Base-by-base conservation (phyloP, 2,888 invertebrate genomes). In the Amiota minor region DNA sequence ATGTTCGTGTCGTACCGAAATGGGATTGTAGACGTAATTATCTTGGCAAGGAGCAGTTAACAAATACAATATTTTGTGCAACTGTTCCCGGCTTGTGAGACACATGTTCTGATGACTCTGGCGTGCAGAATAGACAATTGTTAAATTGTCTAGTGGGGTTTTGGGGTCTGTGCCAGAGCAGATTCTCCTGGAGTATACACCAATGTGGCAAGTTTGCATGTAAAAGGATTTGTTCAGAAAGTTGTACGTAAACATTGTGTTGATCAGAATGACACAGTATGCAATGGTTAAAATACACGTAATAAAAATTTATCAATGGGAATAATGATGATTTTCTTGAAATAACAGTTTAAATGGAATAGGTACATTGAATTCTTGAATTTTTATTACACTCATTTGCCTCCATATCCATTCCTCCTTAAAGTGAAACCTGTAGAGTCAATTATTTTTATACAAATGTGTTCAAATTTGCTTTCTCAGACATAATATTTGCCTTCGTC, bases 141-240 rank as follows among this genome's bases (percentile, higher is more conserved):
- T 93, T 95, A 95, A 46, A 91, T 96, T 18, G 95, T 95, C 0
- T 95, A 95, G 0, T 89, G 86, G 85, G 89, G 89, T 20, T 80
- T 86, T 55, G 88, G 88, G n/a, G n/a, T n/a, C 0, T 89, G 89
- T 73, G 89, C 77, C 0, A 79, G 81, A 4, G 47, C 72, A 2
- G n/a, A 81, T n/a, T 86, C 79, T 78, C 88, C 88, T 0, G 88
- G 88, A 1, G 86, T 88, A 0, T 88, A 88, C 61, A 87, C 88
- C 16, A 82, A 69, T 56, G 82, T 85, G 20, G 83, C 82, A 62
- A 85, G 83, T 70, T 23, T 61, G 0, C 79, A 86, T 23, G 81
- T 87, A 4, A 76, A 74, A 11, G 23, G 69, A 1, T 87, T 86
- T 49, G 80, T 87, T 35, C 74, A 78, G 47, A 72, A 80, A 68